Conservation (phyloP, 2,797 vertebrate species). For the Sylvia borin region DNA sequence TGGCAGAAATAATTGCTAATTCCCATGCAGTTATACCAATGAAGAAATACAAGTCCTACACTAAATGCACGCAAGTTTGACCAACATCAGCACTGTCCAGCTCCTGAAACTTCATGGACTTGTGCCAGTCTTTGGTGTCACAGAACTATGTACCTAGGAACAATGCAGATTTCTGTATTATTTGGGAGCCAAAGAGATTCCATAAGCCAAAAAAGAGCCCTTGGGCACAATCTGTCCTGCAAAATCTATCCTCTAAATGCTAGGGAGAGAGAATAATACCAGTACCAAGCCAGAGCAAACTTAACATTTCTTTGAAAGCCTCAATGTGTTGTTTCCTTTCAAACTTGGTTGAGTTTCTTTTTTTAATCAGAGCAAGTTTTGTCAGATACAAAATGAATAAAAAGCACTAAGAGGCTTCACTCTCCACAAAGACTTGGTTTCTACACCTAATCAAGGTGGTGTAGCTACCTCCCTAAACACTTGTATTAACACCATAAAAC, state of each 20-base stretch:
- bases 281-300: not conserved
- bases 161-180: not conserved
- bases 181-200: not conserved
- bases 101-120: not conserved
- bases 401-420: not conserved
- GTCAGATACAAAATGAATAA: not conserved
- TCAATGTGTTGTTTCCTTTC: not conserved
- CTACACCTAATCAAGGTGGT: not conserved
- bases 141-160: not conserved
- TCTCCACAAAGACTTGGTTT: not conserved
- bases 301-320: not conserved
- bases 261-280: not conserved
- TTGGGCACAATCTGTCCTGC: not conserved
- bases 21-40: not conserved
- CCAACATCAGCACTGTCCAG: not conserved
- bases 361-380: not conserved
- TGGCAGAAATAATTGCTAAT: not conserved
- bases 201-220: not conserved
- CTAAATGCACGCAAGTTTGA: not conserved
- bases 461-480: not conserved
- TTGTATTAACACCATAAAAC: not conserved
- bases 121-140: not conserved
- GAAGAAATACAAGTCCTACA: not conserved
- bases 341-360: not conserved
- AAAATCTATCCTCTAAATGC: not conserved